Conservation (phyloP, 2,797 vertebrate species). For the Tokudaia muenninki region DNA sequence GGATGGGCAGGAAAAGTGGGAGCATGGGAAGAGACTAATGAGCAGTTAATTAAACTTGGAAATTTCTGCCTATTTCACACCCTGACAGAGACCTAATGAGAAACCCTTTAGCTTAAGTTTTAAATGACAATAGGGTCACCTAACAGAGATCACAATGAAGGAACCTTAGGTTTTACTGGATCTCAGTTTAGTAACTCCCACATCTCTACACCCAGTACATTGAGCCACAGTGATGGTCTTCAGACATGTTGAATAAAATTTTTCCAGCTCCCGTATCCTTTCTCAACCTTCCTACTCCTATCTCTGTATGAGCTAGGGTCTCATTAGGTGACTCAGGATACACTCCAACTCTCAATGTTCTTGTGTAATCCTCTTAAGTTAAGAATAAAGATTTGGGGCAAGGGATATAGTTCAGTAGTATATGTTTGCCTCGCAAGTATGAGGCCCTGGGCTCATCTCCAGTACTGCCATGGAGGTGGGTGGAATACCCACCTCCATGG, state of each 20-base stretch:
- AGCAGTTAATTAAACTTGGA: background rate
- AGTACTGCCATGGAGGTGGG: background rate
- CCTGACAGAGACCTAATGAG: background rate
- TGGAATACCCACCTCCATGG: too few relatives aligned
- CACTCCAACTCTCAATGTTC: background rate
- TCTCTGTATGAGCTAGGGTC: background rate
- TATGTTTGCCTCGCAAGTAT: background rate
- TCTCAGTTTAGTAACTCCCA: background rate
- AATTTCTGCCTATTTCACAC: background rate
- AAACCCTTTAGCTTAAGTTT: background rate
- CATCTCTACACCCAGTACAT: rapidly evolving
- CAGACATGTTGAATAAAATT: background rate
- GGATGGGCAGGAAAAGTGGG: background rate
- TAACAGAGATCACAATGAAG: background rate
- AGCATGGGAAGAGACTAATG: background rate
- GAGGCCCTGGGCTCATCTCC: background rate
- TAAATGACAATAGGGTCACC: background rate
- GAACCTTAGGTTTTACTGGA: background rate
- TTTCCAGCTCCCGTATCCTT: background rate
- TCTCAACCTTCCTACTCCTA: background rate
- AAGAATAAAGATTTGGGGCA: background rate
- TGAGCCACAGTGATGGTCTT: background rate
- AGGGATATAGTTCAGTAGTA: background rate
- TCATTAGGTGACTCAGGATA: background rate
- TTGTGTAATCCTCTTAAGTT: background rate